These are phyloP conservation scores for Alectoris magna DNA, from an alignment of 2,797 vertebrate species.

Conservation along the genomic window DNA sequence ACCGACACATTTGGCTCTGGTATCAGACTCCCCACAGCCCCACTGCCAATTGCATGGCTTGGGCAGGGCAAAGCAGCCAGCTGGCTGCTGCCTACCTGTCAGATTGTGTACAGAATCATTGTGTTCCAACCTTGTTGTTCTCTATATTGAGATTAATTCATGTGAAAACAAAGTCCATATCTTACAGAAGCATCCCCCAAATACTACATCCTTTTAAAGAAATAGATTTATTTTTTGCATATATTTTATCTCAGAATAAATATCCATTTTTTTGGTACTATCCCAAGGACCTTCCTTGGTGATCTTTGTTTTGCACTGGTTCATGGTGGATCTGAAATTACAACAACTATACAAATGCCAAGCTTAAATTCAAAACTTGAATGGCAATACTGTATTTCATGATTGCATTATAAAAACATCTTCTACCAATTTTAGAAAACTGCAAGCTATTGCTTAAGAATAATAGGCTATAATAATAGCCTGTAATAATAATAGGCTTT, in stretches of 20 bases:
- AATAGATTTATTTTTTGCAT: neutral
- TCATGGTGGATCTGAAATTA: slow-evolving; percentile 20
- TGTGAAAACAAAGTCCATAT: neutral
- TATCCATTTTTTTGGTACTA: neutral
- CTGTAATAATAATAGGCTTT: neutral
- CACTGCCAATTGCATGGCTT: accelerated
- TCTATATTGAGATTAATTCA: neutral
- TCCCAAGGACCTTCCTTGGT: neutral
- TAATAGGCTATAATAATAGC: neutral
- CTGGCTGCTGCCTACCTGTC: neutral
- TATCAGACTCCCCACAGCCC: neutral
- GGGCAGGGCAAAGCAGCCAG: neutral
- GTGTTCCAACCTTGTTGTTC: neutral
- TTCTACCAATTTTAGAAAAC: neutral
- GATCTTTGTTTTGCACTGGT: neutral
- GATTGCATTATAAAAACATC: neutral
- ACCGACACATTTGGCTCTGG: neutral
- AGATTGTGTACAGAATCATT: neutral
- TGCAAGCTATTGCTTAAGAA: slow-evolving; percentile 10
- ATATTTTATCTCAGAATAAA: slow-evolving; percentile 6
- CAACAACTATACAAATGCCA: slow-evolving; percentile 43
- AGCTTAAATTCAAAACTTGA: slow-evolving; percentile 45
- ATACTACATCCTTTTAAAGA: neutral
- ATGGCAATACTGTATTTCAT: slow-evolving; percentile 24
- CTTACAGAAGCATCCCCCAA: neutral